Evolutionary conservation across 1,140 invertebrate genomes (phyloP), one percentile per base, ranked within the genome.

Genomic region (Pristionchus pacificus): DNA sequence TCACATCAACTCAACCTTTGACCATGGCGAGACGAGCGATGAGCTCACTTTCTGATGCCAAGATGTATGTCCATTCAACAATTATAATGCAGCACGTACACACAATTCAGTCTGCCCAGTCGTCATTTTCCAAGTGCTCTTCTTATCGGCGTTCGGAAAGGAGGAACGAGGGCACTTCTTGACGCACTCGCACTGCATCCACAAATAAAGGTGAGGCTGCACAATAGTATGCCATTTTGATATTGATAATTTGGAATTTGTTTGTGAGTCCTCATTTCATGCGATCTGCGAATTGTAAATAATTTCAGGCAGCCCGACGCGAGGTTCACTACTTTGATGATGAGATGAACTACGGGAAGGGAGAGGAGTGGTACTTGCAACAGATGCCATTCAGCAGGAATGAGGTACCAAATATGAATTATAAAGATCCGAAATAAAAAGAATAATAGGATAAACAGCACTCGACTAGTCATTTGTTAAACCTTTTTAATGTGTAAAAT

Each of bases 121-220:
- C 6, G 38, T 10, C 38, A 49, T 27, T 66, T 78, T n/a, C 79
- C 79, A 19, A 55, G 70, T 13, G 75, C 65, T 57, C 55, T 84
- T 15, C 85, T 87, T 3, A 86, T 87, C 55, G 86, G 86, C 30
- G 86, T 83, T 2, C 76, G 85, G 14, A 87, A 87, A 75, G 84
- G 82, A 6, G 86, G 86, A 15, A 87, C 86, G 1, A 72, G 86
- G 57, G 86, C 86, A 15, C 78, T 87, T 31, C 76, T 87, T 0
- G 78, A 84, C 29, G 86, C 85, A 38, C 72, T 87, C 2, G 79
- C 81, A 58, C 72, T 87, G 29, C 85, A 87, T 77, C 83, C 85
- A 24, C 72, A 82, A 32, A 80, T 49, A 6, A 49, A 49, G 38
- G 38, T 49, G 38, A 49, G 38, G 6, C 6, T 49, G 6, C 19